A percentile compares a stretch with the other conserved stretches of the same genome.
Conservation (phyloP, 2,888 invertebrate genomes). For the Doris montereyensis region DNA sequence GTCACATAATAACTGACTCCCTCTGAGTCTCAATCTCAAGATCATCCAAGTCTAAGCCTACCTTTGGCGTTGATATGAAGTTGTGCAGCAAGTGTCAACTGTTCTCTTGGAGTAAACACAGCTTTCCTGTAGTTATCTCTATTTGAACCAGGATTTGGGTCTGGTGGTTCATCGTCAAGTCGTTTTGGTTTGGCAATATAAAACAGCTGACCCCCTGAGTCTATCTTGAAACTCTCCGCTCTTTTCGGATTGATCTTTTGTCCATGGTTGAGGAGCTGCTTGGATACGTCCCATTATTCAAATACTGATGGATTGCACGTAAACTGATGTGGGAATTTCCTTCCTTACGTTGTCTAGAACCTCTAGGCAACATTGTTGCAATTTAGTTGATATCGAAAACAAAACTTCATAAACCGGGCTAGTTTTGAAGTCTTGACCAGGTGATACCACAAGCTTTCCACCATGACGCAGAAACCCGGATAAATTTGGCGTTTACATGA, state of each 20-base stretch:
- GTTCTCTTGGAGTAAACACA: constrained; percentile 36
- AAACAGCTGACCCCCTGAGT: constrained; percentile 46
- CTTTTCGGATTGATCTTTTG: constrained; percentile 54
- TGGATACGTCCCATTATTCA: constrained; percentile 42
- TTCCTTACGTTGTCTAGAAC: constrained; percentile 34
- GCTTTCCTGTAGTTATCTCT: constrained; percentile 35
- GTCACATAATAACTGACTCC: no score
- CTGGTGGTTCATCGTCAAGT: constrained; percentile 33
- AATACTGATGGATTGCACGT: constrained; percentile 42
- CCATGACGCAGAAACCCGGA: no score
- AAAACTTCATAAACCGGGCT: no score
- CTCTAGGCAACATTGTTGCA: no score
- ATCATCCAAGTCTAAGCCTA: constrained; percentile 40
- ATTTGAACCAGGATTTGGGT: constrained; percentile 37
- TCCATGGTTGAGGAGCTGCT: constrained; percentile 44
- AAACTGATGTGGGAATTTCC: constrained; percentile 44
- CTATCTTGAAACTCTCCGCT: constrained; percentile 49
- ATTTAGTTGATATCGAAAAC: no score
- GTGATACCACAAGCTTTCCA: no score
- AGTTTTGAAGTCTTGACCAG: no score
- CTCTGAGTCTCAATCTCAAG: no score
- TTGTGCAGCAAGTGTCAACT: constrained; percentile 33
- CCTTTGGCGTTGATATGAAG: constrained; percentile 41
- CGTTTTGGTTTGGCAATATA: constrained; percentile 43
- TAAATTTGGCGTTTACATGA: no score